These are phyloP conservation scores for Sarcophaga bullata DNA, from an alignment of 1,140 invertebrate genomes.

Conservation along the genomic window DNA sequence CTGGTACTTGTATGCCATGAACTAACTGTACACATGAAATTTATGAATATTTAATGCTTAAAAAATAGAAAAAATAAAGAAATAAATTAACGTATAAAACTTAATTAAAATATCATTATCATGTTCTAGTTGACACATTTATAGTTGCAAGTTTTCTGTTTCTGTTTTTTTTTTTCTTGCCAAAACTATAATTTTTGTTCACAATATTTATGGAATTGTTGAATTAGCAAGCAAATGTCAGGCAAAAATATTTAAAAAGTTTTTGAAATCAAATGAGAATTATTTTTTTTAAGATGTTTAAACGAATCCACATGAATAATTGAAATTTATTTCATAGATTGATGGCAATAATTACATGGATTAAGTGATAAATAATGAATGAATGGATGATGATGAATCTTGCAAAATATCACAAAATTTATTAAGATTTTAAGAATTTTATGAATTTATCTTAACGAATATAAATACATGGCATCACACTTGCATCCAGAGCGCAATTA, in stretches of 20 bases:
- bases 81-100: neutral
- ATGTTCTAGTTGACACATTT: neutral
- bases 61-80: neutral
- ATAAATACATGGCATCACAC: too few relatives aligned
- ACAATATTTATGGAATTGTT: constrained; percentile 12
- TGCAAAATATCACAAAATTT: too few relatives aligned
- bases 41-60: too few relatives aligned
- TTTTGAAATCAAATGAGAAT: neutral
- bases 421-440: too few relatives aligned
- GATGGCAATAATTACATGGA: neutral
- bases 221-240: neutral
- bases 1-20: too few relatives aligned
- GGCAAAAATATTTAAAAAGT: neutral
- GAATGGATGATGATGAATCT: neutral
- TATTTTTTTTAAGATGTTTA: neutral
- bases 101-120: neutral
- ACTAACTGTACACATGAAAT: too few relatives aligned
- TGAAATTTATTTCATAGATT: neutral
- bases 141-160: neutral
- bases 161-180: neutral
- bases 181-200: neutral
- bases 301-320: neutral
- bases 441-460: too few relatives aligned
- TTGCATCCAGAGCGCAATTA: too few relatives aligned
- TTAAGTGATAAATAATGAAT: neutral